A percentile compares a stretch with the other conserved stretches of the same genome.
These are phyloP conservation scores for Seira ritae DNA, from an alignment of 2,888 invertebrate genomes.

Conservation along the genomic window DNA sequence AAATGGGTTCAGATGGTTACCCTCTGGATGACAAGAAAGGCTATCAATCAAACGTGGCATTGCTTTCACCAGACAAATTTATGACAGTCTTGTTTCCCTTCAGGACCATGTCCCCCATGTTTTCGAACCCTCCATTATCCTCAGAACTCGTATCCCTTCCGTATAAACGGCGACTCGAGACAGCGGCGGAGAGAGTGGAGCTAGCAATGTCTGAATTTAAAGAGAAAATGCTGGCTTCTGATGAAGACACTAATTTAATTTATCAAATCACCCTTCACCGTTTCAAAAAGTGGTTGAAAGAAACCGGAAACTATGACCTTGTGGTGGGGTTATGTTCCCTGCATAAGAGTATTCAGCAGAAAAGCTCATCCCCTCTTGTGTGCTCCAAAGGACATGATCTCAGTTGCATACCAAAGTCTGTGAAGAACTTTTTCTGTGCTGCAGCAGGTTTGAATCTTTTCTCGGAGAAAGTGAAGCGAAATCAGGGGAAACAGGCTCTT, in stretches of 20 bases:
- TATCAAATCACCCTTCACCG: constrained; percentile 39
- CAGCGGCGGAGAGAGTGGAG: not conserved
- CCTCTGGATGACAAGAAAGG: constrained; percentile 18
- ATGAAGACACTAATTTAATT: constrained; percentile 35
- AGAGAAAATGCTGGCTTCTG: not conserved
- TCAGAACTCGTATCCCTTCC: not conserved
- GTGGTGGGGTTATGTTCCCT: constrained; percentile 53
- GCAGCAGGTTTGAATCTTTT: no score
- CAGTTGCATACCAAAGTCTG: constrained; percentile 17
- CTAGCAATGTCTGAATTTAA: constrained; percentile 13
- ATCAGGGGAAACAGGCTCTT: no score
- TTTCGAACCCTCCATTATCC: no score
- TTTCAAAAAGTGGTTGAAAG: constrained; percentile 58
- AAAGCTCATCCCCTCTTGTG: not conserved
- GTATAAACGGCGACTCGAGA: constrained; percentile 28
- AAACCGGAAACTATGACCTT: constrained; percentile 35
- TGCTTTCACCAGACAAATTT: constrained; percentile 29
- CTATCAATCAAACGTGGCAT: not conserved
- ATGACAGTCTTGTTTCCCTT: constrained; percentile 35
- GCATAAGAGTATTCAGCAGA: constrained; percentile 39
- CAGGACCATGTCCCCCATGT: not conserved
- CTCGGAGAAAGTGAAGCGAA: no score
- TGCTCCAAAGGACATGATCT: constrained; percentile 46
- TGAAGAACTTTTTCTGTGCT: constrained; percentile 32
- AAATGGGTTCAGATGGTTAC: constrained; percentile 53